Evolutionary conservation across 2,888 invertebrate species (phyloP).

Genomic region (Dynastes hyllus): DNA sequence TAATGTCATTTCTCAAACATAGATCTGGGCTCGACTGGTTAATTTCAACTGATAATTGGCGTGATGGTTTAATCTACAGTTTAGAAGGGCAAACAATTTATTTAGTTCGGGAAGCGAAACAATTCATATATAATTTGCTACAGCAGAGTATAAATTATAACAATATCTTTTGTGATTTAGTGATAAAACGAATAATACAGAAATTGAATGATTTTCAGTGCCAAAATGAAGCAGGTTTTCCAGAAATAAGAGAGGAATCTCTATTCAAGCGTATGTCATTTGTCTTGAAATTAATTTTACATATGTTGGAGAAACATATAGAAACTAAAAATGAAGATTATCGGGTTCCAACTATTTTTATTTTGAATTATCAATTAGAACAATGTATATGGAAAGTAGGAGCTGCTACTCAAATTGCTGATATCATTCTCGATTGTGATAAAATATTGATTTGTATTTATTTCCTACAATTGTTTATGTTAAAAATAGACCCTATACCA

Average conservation of each 20-base stretch:
- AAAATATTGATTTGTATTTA: constrained; percentile 72
- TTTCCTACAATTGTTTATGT: constrained; percentile 62
- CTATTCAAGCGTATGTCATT: constrained; percentile 74
- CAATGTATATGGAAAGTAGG: constrained; percentile 69
- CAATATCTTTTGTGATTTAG: constrained; percentile 72
- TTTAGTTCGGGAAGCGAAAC: constrained; percentile 79
- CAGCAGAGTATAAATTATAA: constrained; percentile 75
- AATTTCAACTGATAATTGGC: constrained; percentile 78
- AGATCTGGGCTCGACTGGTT: constrained; percentile 80
- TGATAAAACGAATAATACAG: constrained; percentile 74
- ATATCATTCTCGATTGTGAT: constrained; percentile 71
- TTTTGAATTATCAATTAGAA: constrained; percentile 68
- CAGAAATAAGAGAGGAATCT: constrained; percentile 73
- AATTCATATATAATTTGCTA: constrained; percentile 77
- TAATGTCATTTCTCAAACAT: constrained; percentile 77
- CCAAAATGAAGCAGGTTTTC: constrained; percentile 71
- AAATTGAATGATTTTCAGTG: constrained; percentile 70
- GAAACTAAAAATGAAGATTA: constrained; percentile 63
- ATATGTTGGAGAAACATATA: constrained; percentile 73
- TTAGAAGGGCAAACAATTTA: constrained; percentile 82
- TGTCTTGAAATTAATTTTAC: constrained; percentile 74
- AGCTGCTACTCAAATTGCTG: constrained; percentile 71
- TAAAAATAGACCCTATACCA: constrained; percentile 46
- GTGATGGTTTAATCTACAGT: constrained; percentile 77
- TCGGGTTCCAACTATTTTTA: constrained; percentile 66